Evolutionary conservation across 2,113 vertebrate species (phyloP), one percentile per base, ranked within the genome.

Genomic region (Eurypyga helias): DNA sequence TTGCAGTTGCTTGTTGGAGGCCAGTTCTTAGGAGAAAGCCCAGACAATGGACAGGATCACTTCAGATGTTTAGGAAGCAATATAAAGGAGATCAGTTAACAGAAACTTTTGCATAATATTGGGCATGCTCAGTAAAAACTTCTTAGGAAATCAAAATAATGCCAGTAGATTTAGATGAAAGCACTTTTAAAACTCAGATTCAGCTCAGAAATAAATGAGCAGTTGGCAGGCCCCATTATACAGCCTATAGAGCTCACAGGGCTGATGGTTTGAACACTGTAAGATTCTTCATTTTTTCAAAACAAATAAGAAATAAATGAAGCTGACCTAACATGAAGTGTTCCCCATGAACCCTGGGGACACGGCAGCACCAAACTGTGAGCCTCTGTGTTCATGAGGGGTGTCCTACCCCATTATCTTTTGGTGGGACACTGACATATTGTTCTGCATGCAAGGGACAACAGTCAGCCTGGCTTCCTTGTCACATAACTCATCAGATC

Each of bases 401-500:
- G 20, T 64, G n/a, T 58, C 58, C 55, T 61, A 9, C 25, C 73
- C 72, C 73, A 34, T 46, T 52, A 26, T 33, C 72, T 76, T 46
- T 43, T 48, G 49, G 71, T 31, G 51, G 64, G 81, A 78, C 28
- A 4, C n/a, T 16, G 36, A 45, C 70, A 41, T 9, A 2, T 34
- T 48, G 17, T 46, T 89, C 38, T 52, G 45, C 41, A 26, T 66
- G 54, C 5, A 21, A 67, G n/a, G 23, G 76, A 38, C 26, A 61
- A 51, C 13, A 55, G 38, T 73, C 80, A 83, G 14, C 60, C 57
- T 70, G 70, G 43, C 69, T 87, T 80, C 33, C 26, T 83, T 78
- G 33, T 49, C 75, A 83, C 67, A 67, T 89, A 88, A 95, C 91
- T 93, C 55, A 89, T 96, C 79, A 81, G 87, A 92, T 90, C 81